Evolutionary conservation across 2,797 vertebrate genomes (phyloP).

Genomic region (Nothura maculosa): DNA sequence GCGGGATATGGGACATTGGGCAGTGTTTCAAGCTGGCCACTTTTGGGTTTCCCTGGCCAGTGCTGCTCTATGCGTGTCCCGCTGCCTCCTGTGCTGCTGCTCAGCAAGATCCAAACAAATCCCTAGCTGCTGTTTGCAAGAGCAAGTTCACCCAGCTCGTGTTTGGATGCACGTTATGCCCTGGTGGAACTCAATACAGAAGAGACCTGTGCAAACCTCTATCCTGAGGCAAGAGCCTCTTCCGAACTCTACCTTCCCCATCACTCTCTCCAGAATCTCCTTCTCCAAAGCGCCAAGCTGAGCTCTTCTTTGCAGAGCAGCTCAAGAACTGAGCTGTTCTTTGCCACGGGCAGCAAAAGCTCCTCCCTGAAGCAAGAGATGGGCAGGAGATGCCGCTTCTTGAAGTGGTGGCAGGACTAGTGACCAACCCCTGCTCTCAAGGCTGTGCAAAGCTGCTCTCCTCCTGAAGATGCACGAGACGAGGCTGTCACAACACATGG

Average conservation of each 20-base stretch:
- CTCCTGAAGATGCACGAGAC: neutral
- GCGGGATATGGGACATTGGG: neutral
- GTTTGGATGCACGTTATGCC: accelerated
- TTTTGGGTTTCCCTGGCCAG: neutral
- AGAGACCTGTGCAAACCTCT: accelerated
- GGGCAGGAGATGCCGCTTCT: neutral
- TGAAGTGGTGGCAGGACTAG: neutral
- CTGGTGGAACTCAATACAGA: neutral
- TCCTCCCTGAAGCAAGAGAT: neutral
- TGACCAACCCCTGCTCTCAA: neutral
- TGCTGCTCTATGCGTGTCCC: neutral
- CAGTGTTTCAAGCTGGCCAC: neutral
- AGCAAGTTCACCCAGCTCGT: neutral
- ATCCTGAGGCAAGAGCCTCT: neutral
- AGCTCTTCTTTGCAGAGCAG: neutral
- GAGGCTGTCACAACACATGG: neutral
- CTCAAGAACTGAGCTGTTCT: neutral
- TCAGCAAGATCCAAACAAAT: neutral
- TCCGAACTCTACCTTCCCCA: accelerated
- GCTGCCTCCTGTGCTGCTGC: accelerated
- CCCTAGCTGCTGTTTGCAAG: neutral
- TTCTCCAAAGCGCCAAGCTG: neutral
- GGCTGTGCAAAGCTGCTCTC: neutral
- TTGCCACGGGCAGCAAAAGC: neutral
- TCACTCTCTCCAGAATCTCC: accelerated